Evolutionary conservation across 1,140 invertebrate species (phyloP), one percentile per base, ranked within the genome.

Genomic region (Drosophila seguyi): DNA sequence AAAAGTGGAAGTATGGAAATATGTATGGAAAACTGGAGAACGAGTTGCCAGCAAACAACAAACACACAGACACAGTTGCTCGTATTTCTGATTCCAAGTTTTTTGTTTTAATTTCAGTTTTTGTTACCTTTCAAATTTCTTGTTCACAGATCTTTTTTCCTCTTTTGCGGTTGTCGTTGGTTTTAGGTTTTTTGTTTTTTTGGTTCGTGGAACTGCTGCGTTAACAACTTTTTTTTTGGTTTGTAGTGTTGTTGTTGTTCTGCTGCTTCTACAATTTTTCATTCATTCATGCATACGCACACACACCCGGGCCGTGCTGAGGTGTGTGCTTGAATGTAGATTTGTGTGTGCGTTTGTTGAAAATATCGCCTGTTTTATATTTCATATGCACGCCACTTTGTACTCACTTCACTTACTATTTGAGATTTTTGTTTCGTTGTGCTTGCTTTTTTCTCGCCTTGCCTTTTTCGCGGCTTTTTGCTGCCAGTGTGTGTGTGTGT

Each of bases 171-270:
- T 83, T 88, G 76, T 71, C 72, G 76, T 77, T 87, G 66, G 63
- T 55, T 66, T 81, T 53, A 6, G 52, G 52, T 68, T 67, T 81
- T 55, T 45, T 44, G 52, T 60, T 44, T 69, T 82, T 71, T 62
- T 63, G 42, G 60, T 71, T 88, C 85, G 77, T 90, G 85, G 85
- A 88, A 88, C 41, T 90, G 85, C 85, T 90, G 85, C 85, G 85
- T 90, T 88, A 88, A 88, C 85, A 88, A 88, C 77, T 74, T 86
- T 81, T 86, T 81, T 79, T 79, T 65, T 45, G 31, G 31, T 22
- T 38, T 2, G 52, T 16, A 14, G 2, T 78, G 66, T 48, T 75
- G 59, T 50, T 72, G 50, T 67, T 56, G 56, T 59, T 77, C 25
- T 71, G 63, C 62, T 68, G 61, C 77, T 75, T 79, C 81, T 84